A percentile compares a stretch with the other conserved stretches of the same genome.
These are phyloP conservation scores for Drosophila simulans DNA, from an alignment of 1,140 invertebrate genomes.

Conservation along the genomic window DNA sequence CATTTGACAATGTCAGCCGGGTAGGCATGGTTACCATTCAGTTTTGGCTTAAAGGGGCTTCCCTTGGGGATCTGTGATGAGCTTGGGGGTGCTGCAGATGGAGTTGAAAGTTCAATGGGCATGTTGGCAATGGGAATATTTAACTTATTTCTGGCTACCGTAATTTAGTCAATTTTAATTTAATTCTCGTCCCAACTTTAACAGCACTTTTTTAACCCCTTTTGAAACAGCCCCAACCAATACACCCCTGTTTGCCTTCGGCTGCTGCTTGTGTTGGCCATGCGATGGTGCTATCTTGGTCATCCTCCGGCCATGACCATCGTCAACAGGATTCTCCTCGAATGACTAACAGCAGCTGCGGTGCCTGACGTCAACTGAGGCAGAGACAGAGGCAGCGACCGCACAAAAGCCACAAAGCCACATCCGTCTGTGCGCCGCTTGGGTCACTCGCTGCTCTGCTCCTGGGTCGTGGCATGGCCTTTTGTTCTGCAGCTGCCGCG, in stretches of 20 bases:
- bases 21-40: conserved; percentile 7
- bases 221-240: not conserved
- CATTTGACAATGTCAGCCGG: conserved; percentile 70
- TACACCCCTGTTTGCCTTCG: conserved; percentile 9
- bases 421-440: conserved; percentile 73
- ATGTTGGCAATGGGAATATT: not conserved
- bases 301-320: conserved; percentile 49
- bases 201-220: not conserved
- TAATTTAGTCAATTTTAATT: not conserved
- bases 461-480: conserved; percentile 48
- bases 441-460: conserved; percentile 24
- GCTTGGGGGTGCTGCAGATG: not conserved
- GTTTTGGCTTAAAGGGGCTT: not conserved
- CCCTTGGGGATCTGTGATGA: no score
- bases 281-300: conserved; percentile 46
- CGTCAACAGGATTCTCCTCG: conserved; percentile 60
- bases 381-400: conserved; percentile 30
- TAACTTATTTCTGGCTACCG: no score
- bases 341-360: conserved; percentile 74
- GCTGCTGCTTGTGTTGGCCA: conserved; percentile 9
- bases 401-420: conserved; percentile 75
- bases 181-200: not conserved
- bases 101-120: not conserved
- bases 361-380: conserved; percentile 30
- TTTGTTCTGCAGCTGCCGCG: conserved; percentile 75